Evolutionary conservation across 2,113 vertebrate genomes (phyloP).

Genomic region (Rhynchomys soricoides): DNA sequence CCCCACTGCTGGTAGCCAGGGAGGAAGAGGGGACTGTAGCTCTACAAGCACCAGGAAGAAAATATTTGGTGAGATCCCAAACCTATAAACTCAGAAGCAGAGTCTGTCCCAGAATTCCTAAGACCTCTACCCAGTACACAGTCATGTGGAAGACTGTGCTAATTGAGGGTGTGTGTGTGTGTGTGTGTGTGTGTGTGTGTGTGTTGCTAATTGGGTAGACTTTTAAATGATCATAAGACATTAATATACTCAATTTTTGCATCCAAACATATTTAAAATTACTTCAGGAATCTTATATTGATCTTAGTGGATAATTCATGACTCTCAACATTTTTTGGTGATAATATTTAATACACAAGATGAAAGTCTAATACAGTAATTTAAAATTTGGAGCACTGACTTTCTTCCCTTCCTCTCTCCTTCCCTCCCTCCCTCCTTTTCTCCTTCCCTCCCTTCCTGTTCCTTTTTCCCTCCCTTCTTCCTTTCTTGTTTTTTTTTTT

Average conservation of each 20-base stretch:
- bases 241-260: not conserved
- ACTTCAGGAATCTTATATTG: not conserved
- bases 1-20: too few relatives aligned
- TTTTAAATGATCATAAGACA: constrained; percentile 2
- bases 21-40: not conserved
- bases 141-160: not conserved
- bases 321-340: not conserved
- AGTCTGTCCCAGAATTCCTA: not conserved
- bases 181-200: not conserved
- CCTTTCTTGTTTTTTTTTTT: not conserved
- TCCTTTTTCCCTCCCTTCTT: too few relatives aligned
- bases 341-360: not conserved
- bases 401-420: too few relatives aligned
- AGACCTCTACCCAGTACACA: not conserved
- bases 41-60: not conserved
- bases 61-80: not conserved
- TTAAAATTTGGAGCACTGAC: not conserved
- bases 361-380: not conserved
- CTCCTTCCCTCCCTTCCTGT: too few relatives aligned
- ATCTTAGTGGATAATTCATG: not conserved
- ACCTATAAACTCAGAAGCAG: not conserved
- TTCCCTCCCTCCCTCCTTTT: too few relatives aligned
- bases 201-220: not conserved
- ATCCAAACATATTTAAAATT: not conserved
- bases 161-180: not conserved